Conservation (phyloP, 2,888 invertebrate species). For the Hyles lineata region DNA sequence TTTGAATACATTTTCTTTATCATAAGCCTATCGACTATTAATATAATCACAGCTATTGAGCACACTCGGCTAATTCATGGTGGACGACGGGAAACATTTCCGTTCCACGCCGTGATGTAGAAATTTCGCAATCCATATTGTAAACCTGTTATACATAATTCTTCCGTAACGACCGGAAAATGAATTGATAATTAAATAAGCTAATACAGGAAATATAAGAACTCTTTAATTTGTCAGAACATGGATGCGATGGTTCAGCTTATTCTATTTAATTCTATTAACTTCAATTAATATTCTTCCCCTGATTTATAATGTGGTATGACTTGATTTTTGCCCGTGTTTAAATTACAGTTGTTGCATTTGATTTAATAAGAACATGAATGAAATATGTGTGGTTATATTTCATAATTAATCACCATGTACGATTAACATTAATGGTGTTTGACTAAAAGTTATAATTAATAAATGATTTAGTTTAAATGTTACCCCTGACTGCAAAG, state of each 20-base stretch:
- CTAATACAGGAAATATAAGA: background rate
- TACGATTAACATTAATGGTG: background rate
- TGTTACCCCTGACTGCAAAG: background rate
- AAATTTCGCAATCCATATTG: conserved; percentile 15
- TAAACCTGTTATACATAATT: conserved; percentile 22
- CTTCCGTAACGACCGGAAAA: conserved; percentile 38
- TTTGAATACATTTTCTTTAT: background rate
- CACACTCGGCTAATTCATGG: conserved; percentile 5
- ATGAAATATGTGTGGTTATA: background rate
- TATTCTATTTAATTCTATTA: background rate
- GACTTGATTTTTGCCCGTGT: background rate
- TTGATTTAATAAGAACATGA: background rate
- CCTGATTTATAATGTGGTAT: background rate
- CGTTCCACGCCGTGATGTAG: conserved; percentile 11
- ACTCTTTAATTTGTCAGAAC: background rate
- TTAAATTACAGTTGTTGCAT: conserved; percentile 7
- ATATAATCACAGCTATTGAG: conserved; percentile 13
- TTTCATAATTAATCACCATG: conserved; percentile 8
- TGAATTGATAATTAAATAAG: conserved; percentile 37
- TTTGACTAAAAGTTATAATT: background rate
- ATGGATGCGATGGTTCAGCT: background rate
- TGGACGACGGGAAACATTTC: conserved; percentile 9
- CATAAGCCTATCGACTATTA: conserved; percentile 1
- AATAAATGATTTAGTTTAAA: background rate
- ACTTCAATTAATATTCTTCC: background rate